Conservation (phyloP, 64 coral and sea anemone species). For the Pocillopora verrucosa region DNA sequence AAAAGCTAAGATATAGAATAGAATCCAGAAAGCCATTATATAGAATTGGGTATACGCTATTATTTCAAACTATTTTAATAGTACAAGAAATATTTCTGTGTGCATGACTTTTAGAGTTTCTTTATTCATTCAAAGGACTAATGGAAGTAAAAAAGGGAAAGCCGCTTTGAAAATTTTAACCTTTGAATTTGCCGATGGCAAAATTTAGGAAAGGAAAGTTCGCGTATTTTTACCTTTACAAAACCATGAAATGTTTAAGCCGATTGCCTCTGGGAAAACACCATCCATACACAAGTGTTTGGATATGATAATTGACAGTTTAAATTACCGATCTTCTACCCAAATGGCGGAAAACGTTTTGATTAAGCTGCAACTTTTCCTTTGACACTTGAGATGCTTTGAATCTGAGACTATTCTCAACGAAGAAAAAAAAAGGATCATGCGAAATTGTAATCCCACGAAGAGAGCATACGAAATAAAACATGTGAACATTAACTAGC, state of each 20-base stretch:
- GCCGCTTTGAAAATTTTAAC: background rate
- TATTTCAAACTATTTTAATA: background rate
- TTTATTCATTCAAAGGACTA: background rate
- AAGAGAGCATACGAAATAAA: too few relatives aligned
- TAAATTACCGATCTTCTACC: background rate
- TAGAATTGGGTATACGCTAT: background rate
- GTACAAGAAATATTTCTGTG: background rate
- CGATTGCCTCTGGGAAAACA: conserved; percentile 30
- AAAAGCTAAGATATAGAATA: background rate
- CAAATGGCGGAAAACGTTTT: conserved; percentile 15
- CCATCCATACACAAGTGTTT: conserved; percentile 7
- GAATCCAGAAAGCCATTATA: background rate
- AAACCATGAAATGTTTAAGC: background rate
- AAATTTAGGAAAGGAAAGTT: background rate
- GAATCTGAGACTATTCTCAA: background rate
- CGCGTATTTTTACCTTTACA: background rate
- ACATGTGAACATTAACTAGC: background rate
- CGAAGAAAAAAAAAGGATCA: background rate
- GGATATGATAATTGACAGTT: conserved; percentile 36
- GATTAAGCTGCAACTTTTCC: conserved; percentile 9
- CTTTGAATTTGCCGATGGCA: conserved; percentile 3
- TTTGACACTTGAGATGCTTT: background rate
- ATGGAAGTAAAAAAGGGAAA: background rate
- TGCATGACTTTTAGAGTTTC: background rate
- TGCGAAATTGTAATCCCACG: background rate